Evolutionary conservation across 2,888 invertebrate genomes (phyloP), one percentile per base, ranked within the genome.

Genomic region (Lepidocyrtoides sp.): DNA sequence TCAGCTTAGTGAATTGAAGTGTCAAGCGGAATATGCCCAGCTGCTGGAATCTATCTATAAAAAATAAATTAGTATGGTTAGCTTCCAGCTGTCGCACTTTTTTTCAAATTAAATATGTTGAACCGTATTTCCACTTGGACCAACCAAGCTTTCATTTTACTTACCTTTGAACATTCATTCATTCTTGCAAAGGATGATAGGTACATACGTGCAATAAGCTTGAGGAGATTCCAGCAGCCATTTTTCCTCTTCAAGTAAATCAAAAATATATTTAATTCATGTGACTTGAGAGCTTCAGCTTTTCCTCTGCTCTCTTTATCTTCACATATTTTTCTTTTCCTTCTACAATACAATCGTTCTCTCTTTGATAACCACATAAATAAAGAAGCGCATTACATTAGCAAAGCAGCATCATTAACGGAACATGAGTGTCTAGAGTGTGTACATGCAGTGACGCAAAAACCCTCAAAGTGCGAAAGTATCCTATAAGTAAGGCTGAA

Each of bases 241-340:
- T n/a, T n/a, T n/a, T n/a, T n/a, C n/a, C n/a, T n/a, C n/a, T n/a
- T n/a, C n/a, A 5, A 60, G 57, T 60, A 60, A 60, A 12, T 60
- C 23, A n/a, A 51, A 10, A 8, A 60, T 60, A 60, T 60, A n/a
- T n/a, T 60, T 60, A 20, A 60, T 60, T 60, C 57, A 60, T 60
- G 26, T 12, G 57, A 29, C 1, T 10, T 63, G n/a, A 29, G 14
- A 14, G 14, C 63, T 14, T 2, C 20, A 57, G 20, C 10, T 63
- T 63, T 63, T 29, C n/a, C 14, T 26, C 23, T 23, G 0, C 3
- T 12, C 63, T 3, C 63, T 63, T 14, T 7, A 17, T 66, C 0
- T 12, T 32, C 32, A 26, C n/a, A 8, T 32, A 10, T 36, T 32
- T 26, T 3, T 63, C 63, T 3, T 8, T 29, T 63, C 14, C 26